Percentiles rank a stretch among this genome's conserved stretches.
These are phyloP conservation scores for Cyanoliseus patagonus DNA, from an alignment of 2,113 vertebrate genomes.

Conservation along the genomic window DNA sequence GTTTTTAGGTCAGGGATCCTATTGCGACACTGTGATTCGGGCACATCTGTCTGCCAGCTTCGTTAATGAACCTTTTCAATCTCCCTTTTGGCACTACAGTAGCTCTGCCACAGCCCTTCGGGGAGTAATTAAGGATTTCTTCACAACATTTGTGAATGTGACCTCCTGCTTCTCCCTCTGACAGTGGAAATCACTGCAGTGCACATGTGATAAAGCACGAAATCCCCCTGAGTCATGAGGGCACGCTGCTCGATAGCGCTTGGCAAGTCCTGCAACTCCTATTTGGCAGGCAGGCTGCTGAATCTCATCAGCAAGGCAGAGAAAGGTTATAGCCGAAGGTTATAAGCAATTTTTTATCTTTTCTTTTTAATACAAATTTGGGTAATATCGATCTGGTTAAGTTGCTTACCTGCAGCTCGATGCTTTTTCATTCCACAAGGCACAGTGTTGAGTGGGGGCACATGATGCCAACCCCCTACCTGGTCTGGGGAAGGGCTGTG, in stretches of 20 bases:
- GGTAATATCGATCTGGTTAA: background rate
- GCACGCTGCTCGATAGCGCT: background rate
- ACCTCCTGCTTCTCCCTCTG: background rate
- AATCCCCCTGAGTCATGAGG: background rate
- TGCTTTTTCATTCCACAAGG: background rate
- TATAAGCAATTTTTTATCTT: background rate
- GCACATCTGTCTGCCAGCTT: slow-evolving; percentile 8
- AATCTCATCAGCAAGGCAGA: background rate
- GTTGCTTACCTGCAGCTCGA: background rate
- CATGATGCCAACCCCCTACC: accelerated
- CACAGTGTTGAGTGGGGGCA: accelerated
- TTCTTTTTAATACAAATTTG: background rate
- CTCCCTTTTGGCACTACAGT: background rate
- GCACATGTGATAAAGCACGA: background rate
- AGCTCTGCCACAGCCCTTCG: background rate
- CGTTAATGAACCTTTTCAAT: background rate
- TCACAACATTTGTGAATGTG: background rate
- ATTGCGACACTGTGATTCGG: background rate
- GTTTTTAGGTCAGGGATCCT: background rate
- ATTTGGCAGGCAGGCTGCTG: background rate
- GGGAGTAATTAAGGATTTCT: slow-evolving; percentile 16
- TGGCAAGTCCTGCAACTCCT: background rate
- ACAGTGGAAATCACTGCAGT: background rate
- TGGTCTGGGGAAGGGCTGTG: background rate
- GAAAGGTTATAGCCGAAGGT: slow-evolving; percentile 3